Evolutionary conservation across 2,888 invertebrate species (phyloP).

Genomic region (Sesamia inferens): DNA sequence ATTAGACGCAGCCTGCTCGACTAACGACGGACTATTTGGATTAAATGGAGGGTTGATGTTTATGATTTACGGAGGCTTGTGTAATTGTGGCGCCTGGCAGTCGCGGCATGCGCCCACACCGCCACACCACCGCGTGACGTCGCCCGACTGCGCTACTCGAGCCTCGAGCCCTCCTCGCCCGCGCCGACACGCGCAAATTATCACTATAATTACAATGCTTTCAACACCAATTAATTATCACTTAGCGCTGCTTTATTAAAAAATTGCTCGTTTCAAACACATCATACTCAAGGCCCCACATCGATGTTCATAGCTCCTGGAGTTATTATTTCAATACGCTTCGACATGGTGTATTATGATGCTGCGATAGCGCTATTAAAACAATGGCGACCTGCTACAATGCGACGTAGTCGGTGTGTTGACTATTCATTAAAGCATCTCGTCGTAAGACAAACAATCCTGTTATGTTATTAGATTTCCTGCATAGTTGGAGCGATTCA

Average conservation of each 20-base stretch:
- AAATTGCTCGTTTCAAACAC: constrained; percentile 39
- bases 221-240: constrained; percentile 74
- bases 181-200: constrained; percentile 65
- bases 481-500: constrained; percentile 76
- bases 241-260: constrained; percentile 70
- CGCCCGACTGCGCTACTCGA: constrained; percentile 39
- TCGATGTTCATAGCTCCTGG: constrained; percentile 4
- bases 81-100: constrained; percentile 88
- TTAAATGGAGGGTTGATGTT: constrained; percentile 90
- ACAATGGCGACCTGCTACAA: constrained; percentile 78
- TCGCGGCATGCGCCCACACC: constrained; percentile 75
- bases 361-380: constrained; percentile 71
- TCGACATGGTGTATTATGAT: constrained; percentile 45
- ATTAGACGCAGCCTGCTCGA: constrained; percentile 89
- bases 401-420: constrained; percentile 79
- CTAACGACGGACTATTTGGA: constrained; percentile 90
- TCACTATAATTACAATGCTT: constrained; percentile 68
- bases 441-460: constrained; percentile 83
- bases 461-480: constrained; percentile 85
- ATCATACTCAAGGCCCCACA: constrained; percentile 17
- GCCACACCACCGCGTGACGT: constrained; percentile 51
- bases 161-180: constrained; percentile 45
- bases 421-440: constrained; percentile 88
- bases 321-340: constrained; percentile 59
- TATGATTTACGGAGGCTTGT: constrained; percentile 89